These are phyloP conservation scores for Frankliniella fusca DNA, from an alignment of 2,888 invertebrate genomes.

Conservation along the genomic window DNA sequence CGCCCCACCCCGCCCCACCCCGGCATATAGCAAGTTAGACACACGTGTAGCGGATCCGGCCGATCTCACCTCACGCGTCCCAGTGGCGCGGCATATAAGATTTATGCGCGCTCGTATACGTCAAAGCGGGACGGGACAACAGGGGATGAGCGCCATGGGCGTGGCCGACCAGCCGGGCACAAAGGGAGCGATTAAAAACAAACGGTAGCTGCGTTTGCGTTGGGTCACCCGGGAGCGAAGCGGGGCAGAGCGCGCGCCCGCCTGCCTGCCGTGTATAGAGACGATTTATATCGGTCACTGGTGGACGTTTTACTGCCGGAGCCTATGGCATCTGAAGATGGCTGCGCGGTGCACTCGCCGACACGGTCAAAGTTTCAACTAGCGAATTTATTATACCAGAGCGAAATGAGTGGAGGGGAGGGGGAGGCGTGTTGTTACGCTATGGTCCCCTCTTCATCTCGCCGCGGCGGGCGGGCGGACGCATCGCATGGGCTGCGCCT, in stretches of 20 bases:
- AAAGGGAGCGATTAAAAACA: neutral
- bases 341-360: too few relatives aligned
- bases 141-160: neutral
- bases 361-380: too few relatives aligned
- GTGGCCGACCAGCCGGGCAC: neutral
- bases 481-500: too few relatives aligned
- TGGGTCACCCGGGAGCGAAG: neutral
- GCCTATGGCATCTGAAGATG: too few relatives aligned
- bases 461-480: too few relatives aligned
- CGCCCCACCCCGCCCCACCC: neutral
- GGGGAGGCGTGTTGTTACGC: too few relatives aligned
- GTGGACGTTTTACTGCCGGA: too few relatives aligned
- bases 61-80: neutral
- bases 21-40: too few relatives aligned
- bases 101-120: neutral
- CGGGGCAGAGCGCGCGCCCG: constrained; percentile 2
- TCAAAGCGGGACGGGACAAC: neutral
- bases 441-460: too few relatives aligned
- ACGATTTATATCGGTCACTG: neutral
- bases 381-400: too few relatives aligned
- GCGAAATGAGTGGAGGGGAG: too few relatives aligned
- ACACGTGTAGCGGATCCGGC: neutral
- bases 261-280: constrained; percentile 28
- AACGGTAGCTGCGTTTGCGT: neutral
- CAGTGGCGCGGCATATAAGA: neutral